Base-by-base conservation (phyloP, 2,113 vertebrate species). In the Sander vitreus region DNA sequence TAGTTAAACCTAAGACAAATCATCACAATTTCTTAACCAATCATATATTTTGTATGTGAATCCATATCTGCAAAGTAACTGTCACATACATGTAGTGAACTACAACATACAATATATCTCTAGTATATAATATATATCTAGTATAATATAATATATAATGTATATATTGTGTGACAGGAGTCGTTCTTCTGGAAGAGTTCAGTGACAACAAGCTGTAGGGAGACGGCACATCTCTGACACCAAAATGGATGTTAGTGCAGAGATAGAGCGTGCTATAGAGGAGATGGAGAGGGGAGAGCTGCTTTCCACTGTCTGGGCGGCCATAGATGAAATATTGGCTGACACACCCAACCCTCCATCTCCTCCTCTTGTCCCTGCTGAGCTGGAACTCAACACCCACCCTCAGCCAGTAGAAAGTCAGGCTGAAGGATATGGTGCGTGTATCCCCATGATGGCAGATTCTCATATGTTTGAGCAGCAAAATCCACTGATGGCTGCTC, bases 231-330 rank as follows among this genome's bases (percentile, higher is more conserved):
- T 65, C 39, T 25, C n/a, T 23, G 21, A 3, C 15, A 9, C 21
- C 13, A 47, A 15, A 7, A 47, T 65, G 63, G 63, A 65, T 3
- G 1, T 10, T 3, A 25, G 6, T 16, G 63, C n/a, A 16, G 43
- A 65, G 19, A 10, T 64, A 3, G 13, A 43, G 1, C 36, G 4
- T 7, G 19, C 6, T n/a, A 0, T 3, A 14, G 62, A 27, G 14
- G 15, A 8, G 21, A n/a, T 45, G 36, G 21, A 23, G 19, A 14
- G 6, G 7, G 6, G 0, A 25, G n/a, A 48, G n/a, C 1, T 48
- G n/a, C 14, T 16, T 1, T 3, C 1, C 6, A 47, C 43, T 27
- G 14, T 16, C 6, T 8, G 1, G 1, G 43, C 12, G 0, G 4
- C 15, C 6, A 16, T 45, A 16, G 1, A 23, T 5, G 13, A 21